Evolutionary conservation across 1,140 invertebrate species (phyloP).

Genomic region (Panulirus ornatus): DNA sequence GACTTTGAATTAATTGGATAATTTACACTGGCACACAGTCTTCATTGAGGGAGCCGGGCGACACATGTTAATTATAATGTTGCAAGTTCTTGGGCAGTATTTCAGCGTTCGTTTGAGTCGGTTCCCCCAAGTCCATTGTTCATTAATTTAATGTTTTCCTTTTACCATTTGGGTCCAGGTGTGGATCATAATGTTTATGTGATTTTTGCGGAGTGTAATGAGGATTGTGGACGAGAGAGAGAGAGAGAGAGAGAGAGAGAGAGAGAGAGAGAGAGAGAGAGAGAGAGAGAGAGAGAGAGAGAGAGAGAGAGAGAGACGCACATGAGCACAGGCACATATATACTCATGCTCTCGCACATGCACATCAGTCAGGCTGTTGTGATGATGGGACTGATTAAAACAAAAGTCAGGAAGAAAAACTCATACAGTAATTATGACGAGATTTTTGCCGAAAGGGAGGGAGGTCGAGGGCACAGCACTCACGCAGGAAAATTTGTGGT

Average conservation of each 20-base stretch:
- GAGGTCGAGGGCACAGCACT: too few species aligned
- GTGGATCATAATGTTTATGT: neutral
- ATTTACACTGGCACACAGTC: conserved; percentile 69
- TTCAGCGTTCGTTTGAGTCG: conserved; percentile 28
- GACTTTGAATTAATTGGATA: conserved; percentile 73
- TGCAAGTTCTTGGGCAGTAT: conserved; percentile 32
- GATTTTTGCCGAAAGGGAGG: too few species aligned
- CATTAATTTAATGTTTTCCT: conserved; percentile 1
- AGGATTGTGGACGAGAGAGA: too few species aligned
- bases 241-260: conserved; percentile 17
- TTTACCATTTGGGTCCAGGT: neutral
- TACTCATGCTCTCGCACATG: too few species aligned
- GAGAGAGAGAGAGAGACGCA: too few species aligned
- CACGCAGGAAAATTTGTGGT: too few species aligned
- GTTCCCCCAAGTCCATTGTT: conserved; percentile 6
- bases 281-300: neutral
- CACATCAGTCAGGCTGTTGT: too few species aligned
- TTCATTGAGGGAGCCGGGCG: conserved; percentile 67
- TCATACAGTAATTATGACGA: too few species aligned
- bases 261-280: neutral
- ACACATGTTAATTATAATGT: conserved; percentile 64
- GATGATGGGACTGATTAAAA: too few species aligned
- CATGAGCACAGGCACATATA: too few species aligned
- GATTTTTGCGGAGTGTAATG: too few species aligned
- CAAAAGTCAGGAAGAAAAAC: too few species aligned